phyloP scores from a whole-genome alignment of 2,113 vertebrate genomes.

The Dunckerocampus dactyliophorus region DNA sequence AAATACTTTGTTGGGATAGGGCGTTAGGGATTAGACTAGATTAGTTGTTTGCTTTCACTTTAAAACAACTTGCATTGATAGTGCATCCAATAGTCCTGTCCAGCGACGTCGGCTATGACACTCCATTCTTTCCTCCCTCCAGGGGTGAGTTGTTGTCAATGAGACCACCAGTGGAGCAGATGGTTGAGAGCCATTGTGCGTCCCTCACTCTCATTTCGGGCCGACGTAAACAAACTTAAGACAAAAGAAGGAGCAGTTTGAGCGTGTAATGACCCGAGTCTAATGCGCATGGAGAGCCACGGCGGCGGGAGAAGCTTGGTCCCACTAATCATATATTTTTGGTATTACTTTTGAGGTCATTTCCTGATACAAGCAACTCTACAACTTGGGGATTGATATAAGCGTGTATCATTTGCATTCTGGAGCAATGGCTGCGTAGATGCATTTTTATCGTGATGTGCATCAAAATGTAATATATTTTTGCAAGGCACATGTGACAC shows the following conservation, averaged over 20 bases:
- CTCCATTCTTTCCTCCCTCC: slow-evolving; percentile 16
- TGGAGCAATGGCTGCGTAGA: too few species aligned
- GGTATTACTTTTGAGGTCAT: too few species aligned
- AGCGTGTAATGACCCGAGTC: slow-evolving; percentile 47
- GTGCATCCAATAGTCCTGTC: neutral
- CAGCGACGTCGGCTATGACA: slow-evolving; percentile 6
- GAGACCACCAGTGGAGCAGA: slow-evolving; percentile 29
- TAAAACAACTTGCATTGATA: neutral
- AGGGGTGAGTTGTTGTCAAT: slow-evolving; percentile 17
- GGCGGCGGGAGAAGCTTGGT: neutral
- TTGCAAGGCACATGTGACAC: too few species aligned
- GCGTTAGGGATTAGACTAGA: too few species aligned
- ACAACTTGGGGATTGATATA: too few species aligned
- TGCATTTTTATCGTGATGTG: too few species aligned
- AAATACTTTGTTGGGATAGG: too few species aligned
- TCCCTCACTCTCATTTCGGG: slow-evolving; percentile 22
- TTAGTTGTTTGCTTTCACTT: slow-evolving; percentile 5
- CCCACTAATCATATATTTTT: too few species aligned
- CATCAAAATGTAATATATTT: too few species aligned
- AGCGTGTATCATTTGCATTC: too few species aligned
- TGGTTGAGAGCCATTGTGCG: slow-evolving; percentile 46
- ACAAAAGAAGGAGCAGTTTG: slow-evolving; percentile 51
- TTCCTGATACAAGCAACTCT: too few species aligned
- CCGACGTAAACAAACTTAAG: slow-evolving; percentile 47
- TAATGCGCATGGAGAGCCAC: slow-evolving; percentile 23